Evolutionary conservation across 2,797 vertebrate species (phyloP).

Genomic region (Cercopithecus mitis): DNA sequence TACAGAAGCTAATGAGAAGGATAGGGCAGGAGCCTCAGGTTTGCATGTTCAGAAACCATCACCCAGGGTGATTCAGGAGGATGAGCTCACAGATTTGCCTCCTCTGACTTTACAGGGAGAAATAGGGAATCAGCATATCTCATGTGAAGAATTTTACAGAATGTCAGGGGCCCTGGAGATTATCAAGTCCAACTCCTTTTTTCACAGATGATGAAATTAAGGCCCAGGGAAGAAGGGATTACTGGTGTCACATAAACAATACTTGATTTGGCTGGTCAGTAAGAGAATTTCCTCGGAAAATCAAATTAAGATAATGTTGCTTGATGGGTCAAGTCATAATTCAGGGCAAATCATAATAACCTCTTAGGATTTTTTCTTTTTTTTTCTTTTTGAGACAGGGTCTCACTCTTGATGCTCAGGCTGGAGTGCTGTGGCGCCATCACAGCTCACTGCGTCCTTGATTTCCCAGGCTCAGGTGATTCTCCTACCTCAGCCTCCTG

Average conservation of each 20-base stretch:
- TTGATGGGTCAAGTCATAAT: not conserved
- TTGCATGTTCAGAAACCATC: not conserved
- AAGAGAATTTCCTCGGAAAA: constrained; percentile 9
- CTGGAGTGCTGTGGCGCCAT: no score
- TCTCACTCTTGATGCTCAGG: no score
- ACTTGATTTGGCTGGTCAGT: not conserved
- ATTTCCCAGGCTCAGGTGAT: no score
- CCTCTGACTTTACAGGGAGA: not conserved
- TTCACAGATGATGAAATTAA: constrained; percentile 34
- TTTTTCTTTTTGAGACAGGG: no score
- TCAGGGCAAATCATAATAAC: not conserved
- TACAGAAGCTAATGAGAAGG: not conserved
- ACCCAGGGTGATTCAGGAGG: not conserved
- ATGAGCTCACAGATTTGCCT: not conserved
- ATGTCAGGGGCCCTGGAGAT: not conserved
- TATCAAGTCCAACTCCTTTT: not conserved
- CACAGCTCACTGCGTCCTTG: no score
- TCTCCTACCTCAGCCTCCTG: no score
- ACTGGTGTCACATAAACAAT: not conserved
- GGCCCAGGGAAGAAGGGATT: not conserved
- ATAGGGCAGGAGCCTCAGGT: not conserved
- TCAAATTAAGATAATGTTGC: not conserved
- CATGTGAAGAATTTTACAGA: not conserved
- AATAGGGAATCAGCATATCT: not conserved
- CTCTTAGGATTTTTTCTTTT: not conserved